phyloP scores from a whole-genome alignment of 2,888 invertebrate genomes.

The Pteria penguin region DNA sequence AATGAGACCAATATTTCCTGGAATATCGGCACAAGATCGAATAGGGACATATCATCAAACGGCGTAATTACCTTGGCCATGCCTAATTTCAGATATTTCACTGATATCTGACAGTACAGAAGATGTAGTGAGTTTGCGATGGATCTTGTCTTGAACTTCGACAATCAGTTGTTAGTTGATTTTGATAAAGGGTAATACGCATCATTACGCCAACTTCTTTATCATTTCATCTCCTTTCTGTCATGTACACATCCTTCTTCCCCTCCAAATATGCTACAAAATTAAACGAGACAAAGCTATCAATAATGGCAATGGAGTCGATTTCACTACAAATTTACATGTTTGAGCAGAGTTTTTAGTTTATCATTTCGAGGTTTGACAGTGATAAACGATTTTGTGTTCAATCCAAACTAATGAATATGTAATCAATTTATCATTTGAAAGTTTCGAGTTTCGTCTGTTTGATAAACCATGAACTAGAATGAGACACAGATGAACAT shows the following conservation, averaged over 20 bases:
- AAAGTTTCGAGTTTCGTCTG: neutral
- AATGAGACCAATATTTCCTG: constrained; percentile 14
- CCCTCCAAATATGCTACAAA: neutral
- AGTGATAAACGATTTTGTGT: neutral
- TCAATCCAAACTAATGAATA: neutral
- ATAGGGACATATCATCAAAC: constrained; percentile 21
- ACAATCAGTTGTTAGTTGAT: too few relatives aligned
- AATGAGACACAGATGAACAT: too few relatives aligned
- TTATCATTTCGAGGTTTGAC: neutral
- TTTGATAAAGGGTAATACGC: neutral
- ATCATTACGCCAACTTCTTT: neutral
- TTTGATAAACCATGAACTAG: too few relatives aligned
- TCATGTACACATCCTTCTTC: neutral
- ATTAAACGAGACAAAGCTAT: constrained; percentile 9
- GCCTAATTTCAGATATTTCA: constrained; percentile 30
- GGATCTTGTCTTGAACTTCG: neutral
- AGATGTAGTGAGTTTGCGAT: constrained; percentile 12
- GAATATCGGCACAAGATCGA: constrained; percentile 3
- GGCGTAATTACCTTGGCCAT: constrained; percentile 24
- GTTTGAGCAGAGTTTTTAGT: neutral
- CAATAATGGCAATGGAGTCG: neutral
- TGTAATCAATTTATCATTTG: neutral
- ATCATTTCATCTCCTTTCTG: neutral
- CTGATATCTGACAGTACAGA: constrained; percentile 18
- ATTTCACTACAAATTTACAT: constrained; percentile 4